A percentile compares a stretch with the other conserved stretches of the same genome.
Conservation (phyloP, 2,113 vertebrate species). For the Cryptomyrus ogoouensis region DNA sequence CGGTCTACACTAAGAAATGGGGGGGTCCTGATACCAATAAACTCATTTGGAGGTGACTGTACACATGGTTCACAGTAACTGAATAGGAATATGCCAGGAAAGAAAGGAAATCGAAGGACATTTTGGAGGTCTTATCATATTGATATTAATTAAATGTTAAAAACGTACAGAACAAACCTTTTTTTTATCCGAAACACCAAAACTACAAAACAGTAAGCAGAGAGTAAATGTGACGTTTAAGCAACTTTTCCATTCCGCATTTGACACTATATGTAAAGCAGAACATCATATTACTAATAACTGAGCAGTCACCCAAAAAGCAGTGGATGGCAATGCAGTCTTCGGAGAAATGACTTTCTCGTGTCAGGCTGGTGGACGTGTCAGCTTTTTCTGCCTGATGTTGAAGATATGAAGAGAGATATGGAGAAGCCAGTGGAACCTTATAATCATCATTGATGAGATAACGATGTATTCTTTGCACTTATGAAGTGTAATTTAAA, state of each 20-base stretch:
- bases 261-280: conserved; percentile 37
- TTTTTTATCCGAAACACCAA: background rate
- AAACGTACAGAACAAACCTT: background rate
- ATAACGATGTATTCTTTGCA: conserved; percentile 45
- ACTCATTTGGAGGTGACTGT: background rate
- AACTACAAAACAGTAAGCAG: background rate
- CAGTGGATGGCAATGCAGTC: background rate
- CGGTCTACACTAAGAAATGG: background rate
- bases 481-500: conserved; percentile 62
- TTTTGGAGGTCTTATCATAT: background rate
- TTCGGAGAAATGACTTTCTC: background rate
- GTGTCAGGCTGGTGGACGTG: background rate
- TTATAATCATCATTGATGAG: conserved; percentile 61
- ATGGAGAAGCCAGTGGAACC: conserved; percentile 42
- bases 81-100: background rate
- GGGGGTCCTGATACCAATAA: background rate
- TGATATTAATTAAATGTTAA: background rate
- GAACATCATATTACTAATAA: conserved; percentile 38
- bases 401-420: background rate
- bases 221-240: background rate
- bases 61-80: background rate
- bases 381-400: background rate
- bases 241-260: conserved; percentile 45
- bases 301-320: conserved; percentile 21
- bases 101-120: background rate